These are phyloP conservation scores for Eulimnadia texana DNA, from an alignment of 1,140 invertebrate genomes.

Conservation along the genomic window DNA sequence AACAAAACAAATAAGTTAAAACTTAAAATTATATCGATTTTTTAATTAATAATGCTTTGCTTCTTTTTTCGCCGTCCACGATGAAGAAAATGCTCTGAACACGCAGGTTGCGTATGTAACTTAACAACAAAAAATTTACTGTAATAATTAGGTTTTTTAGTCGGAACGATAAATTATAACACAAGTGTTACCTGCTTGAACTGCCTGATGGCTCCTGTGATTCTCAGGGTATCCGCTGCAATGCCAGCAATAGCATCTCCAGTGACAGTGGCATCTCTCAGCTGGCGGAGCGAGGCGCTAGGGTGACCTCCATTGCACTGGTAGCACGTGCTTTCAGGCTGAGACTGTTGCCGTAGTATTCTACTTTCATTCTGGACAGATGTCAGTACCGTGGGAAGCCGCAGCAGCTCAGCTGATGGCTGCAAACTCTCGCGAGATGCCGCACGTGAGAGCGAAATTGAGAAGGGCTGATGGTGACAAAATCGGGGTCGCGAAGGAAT, in stretches of 20 bases:
- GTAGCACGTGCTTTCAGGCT: slow-evolving; percentile 55
- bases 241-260: slow-evolving; percentile 77
- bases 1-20: no score
- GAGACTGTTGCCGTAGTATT: slow-evolving; percentile 81
- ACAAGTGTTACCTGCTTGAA: slow-evolving; percentile 98
- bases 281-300: slow-evolving; percentile 57
- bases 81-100: no score
- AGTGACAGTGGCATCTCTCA: slow-evolving; percentile 48
- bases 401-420: slow-evolving; percentile 28
- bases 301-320: slow-evolving; percentile 22
- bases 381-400: slow-evolving; percentile 17
- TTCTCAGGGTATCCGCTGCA: slow-evolving; percentile 85
- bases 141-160: no score
- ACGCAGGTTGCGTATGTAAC: no score
- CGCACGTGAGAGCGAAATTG: slow-evolving; percentile 23
- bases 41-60: no score
- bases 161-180: no score
- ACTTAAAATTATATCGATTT: no score
- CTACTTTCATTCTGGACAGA: slow-evolving; percentile 35
- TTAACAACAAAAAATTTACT: no score
- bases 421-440: slow-evolving; percentile 24
- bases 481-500: slow-evolving; percentile 16
- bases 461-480: slow-evolving; percentile 18
- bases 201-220: slow-evolving; percentile 88
- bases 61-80: no score